Base-by-base conservation (phyloP, 2,113 vertebrate species). In the Malurus alboscapulatus region DNA sequence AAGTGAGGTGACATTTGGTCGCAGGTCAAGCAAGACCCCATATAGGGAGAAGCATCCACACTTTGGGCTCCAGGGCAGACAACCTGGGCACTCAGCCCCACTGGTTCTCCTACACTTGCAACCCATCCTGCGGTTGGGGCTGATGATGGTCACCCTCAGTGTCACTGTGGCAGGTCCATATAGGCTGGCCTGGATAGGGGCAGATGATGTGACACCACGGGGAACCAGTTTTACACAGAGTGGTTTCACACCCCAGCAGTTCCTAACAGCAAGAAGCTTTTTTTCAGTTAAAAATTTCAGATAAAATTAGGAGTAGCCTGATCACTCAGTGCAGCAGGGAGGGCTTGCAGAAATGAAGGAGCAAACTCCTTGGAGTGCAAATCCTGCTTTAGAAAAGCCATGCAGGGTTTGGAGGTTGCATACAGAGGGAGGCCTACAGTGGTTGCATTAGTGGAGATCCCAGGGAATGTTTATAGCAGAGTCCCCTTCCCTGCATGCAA, bases 401-500 rank as follows among this genome's bases (percentile, higher is more conserved):
- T 17, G 21, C 57, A 53, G 63, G 30, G 24, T 90, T 88, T 82
- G 62, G 59, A 48, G 44, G 58, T 82, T 74, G 68, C 69, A 13
- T 38, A 86, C 27, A n/a, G 62, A 38, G 78, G 45, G 20, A 94
- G 78, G 57, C 34, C 34, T 34, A 34, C n/a, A 72, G 78, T 44
- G 53, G 50, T 81, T 89, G 44, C 29, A 10, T 77, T 93, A 89
- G 65, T 51, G 48, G 75, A 68, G 61, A 36, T 86, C 68, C 47
- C 14, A 20, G 73, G 91, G 59, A 84, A 8, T 44, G n/a, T 81
- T 83, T 51, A 34, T 30, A 95, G 76, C 69, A 84, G 38, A 74
- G 83, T 73, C 87, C 80, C 85, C 72, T 94, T 87, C 90, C 85
- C 65, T 93, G 81, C 90, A 90, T 93, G 92, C 88, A 91, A 81